Conservation (phyloP, 2,797 vertebrate species). For the Amniataba percoides region DNA sequence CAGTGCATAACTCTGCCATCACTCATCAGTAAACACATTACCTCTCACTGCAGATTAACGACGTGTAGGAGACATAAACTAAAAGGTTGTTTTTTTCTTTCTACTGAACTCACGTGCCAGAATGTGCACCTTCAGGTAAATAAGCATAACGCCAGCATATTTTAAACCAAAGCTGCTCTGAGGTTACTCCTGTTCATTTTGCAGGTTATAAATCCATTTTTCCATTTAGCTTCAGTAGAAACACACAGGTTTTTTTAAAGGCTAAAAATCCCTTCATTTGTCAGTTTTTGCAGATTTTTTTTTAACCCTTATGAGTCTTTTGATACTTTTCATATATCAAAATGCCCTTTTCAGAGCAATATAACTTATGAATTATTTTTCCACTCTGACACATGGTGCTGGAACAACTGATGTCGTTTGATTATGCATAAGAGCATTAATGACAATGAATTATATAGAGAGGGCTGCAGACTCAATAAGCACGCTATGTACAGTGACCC, state of each 20-base stretch:
- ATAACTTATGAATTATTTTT: no score
- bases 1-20: constrained; percentile 23
- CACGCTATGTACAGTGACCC: background rate
- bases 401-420: no score
- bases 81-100: background rate
- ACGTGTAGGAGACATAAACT: constrained; percentile 17
- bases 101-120: background rate
- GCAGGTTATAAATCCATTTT: background rate
- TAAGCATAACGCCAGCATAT: background rate
- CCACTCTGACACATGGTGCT: no score
- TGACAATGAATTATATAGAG: background rate
- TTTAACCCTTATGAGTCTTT: no score
- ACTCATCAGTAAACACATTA: constrained; percentile 24
- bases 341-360: no score
- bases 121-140: constrained; percentile 6
- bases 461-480: no score
- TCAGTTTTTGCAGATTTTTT: background rate
- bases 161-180: background rate
- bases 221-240: background rate
- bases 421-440: background rate
- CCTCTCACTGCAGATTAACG: background rate
- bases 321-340: no score
- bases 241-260: background rate
- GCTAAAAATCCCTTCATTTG: background rate
- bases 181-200: background rate